Base-by-base conservation (phyloP, 1,140 invertebrate genomes). In the Drosophila baimaii region DNA sequence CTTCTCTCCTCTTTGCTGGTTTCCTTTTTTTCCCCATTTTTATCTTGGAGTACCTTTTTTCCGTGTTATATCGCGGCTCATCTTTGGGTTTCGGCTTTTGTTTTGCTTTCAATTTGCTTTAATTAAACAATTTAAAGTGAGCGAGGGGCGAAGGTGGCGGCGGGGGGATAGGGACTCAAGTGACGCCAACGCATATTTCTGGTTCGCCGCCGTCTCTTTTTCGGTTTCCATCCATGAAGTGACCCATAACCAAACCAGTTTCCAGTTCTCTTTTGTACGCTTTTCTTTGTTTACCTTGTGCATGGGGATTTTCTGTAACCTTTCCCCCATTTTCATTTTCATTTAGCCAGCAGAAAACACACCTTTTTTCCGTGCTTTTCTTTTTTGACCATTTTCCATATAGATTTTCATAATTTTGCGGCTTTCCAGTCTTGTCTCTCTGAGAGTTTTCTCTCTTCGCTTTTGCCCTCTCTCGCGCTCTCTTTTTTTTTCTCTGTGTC, bases 321-420 rank as follows among this genome's bases (percentile, higher is more conserved):
- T 82, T 61, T 57, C 21, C 46, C 51, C 46, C 51, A 58, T 66
- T 74, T 77, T 82, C 69, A 62, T 64, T 70, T 82, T 80, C 65
- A 66, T 72, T 84, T 77, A 68, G 31, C 41, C 41, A 76, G 55
- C 75, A 49, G 25, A 35, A 41, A 51, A 66, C 64, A 72, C 75
- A 57, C 61, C 35, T 49, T 35, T 54, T 69, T 37, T 65, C 23
- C 59, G 21, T 71, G 39, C 46, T 76, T 78, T 77, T 55, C 57
- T 61, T 76, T 71, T 59, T 23, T 55, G 62, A 66, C 74, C 84
- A 76, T 90, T 89, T 89, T 73, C 85, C 81, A 90, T 83, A 85
- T 89, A 72, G 84, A 84, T 88, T 89, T 89, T 83, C 72, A 89
- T 89, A 88, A 74, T 89, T 88, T 71, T 73, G 63, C 84, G 43